phyloP scores from a whole-genome alignment of 2,113 vertebrate species.

The Taxidea taxus region DNA sequence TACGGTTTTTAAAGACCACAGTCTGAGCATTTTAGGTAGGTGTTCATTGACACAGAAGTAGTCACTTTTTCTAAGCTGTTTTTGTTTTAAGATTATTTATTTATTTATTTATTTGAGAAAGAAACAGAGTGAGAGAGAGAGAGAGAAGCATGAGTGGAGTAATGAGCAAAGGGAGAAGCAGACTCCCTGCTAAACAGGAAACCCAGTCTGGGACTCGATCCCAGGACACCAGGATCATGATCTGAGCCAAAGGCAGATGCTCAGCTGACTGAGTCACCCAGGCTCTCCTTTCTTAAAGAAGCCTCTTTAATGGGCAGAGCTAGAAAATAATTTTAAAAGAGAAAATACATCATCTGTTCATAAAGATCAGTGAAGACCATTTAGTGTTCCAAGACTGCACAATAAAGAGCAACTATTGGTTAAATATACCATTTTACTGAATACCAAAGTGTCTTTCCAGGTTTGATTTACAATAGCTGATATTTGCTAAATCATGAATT shows the following conservation, averaged over 20 bases:
- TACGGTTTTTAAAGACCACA: background rate
- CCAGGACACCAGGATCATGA: too few species aligned
- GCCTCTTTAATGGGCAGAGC: background rate
- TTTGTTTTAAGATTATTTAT: too few species aligned
- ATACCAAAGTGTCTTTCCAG: background rate
- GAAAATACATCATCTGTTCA: background rate
- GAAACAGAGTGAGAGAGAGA: too few species aligned
- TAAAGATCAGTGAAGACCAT: background rate
- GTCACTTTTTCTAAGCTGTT: background rate
- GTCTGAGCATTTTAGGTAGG: background rate
- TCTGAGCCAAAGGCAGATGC: too few species aligned
- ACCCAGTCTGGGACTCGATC: too few species aligned
- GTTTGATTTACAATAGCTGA: background rate
- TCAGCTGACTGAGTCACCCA: too few species aligned
- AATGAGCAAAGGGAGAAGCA: too few species aligned
- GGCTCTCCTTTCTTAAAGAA: too few species aligned
- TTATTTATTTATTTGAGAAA: too few species aligned
- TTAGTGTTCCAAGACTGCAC: background rate
- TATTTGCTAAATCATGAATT: background rate
- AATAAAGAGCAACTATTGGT: background rate
- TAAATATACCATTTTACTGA: background rate
- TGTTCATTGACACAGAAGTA: background rate
- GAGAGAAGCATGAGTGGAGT: too few species aligned
- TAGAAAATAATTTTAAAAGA: slow-evolving; percentile 14
- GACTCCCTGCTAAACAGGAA: too few species aligned